A percentile compares a stretch with the other conserved stretches of the same genome.
phyloP scores from a whole-genome alignment of 2,113 vertebrate genomes.

The Stomatorhinus ivindoensis region DNA sequence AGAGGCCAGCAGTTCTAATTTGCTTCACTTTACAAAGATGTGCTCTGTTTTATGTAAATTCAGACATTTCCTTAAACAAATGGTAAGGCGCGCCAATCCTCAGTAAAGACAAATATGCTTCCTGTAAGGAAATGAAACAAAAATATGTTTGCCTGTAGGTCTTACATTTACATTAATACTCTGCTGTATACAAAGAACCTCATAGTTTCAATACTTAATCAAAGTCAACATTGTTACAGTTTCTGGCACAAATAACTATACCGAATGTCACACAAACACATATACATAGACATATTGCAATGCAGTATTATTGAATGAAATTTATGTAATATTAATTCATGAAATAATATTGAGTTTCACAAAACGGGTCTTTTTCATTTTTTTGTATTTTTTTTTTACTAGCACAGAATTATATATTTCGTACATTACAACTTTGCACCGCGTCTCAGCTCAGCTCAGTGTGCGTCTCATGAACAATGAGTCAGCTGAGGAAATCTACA shows the following conservation, averaged over 20 bases:
- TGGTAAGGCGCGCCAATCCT: constrained; percentile 55
- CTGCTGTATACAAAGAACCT: constrained; percentile 57
- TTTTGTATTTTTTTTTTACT: neutral
- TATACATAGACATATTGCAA: neutral
- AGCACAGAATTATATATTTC: constrained; percentile 42
- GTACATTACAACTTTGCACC: constrained; percentile 40
- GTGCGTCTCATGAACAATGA: constrained; percentile 45
- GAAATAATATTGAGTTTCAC: neutral
- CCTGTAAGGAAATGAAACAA: constrained; percentile 35
- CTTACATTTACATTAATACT: constrained; percentile 65
- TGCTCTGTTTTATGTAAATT: constrained; percentile 86
- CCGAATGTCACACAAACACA: neutral
- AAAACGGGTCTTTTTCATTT: neutral
- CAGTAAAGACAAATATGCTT: constrained; percentile 20
- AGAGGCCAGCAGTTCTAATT: constrained; percentile 88
- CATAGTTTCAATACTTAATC: constrained; percentile 24
- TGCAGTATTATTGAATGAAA: neutral
- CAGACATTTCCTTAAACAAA: constrained; percentile 81
- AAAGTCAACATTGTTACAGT: neutral
- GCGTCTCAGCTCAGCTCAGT: constrained; percentile 42
- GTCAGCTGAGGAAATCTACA: constrained; percentile 47
- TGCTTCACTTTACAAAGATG: constrained; percentile 82
- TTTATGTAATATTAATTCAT: neutral
- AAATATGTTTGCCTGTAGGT: constrained; percentile 63
- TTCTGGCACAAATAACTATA: neutral